phyloP scores from a whole-genome alignment of 2,797 vertebrate genomes.

The Passerculus sandwichensis region DNA sequence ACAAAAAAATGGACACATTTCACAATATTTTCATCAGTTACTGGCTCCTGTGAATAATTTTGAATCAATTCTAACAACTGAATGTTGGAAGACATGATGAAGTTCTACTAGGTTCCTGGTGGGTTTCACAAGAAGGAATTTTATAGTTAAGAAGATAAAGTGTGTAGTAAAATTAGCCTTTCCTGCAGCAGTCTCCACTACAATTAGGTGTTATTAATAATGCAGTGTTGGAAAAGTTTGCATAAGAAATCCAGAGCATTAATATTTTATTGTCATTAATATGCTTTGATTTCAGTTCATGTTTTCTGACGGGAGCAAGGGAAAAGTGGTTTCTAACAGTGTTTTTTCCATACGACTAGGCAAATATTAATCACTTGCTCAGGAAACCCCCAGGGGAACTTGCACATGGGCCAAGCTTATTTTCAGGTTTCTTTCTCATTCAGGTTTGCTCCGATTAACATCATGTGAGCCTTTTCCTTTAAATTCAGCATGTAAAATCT shows the following conservation, averaged over 20 bases:
- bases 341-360: conserved; percentile 8
- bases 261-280: conserved; percentile 39
- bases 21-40: not conserved
- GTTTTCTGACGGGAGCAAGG: not conserved
- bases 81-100: not conserved
- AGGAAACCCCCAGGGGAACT: not conserved
- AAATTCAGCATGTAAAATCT: not conserved
- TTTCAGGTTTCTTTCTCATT: not conserved
- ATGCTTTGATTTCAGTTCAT: not conserved
- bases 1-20: not conserved
- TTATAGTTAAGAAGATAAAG: not conserved
- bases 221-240: not conserved
- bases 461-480: conserved; percentile 4
- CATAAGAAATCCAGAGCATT: conserved; percentile 1
- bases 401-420: not conserved
- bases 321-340: conserved; percentile 6
- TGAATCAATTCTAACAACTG: not conserved
- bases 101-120: not conserved
- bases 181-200: not conserved
- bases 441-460: conserved; percentile 10
- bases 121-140: not conserved
- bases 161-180: not conserved
- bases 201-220: conserved; percentile 45
- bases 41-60: not conserved
- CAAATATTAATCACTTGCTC: conserved; percentile 15